Base-by-base conservation (phyloP, 2,113 vertebrate genomes). In the Cynoglossus semilaevis region DNA sequence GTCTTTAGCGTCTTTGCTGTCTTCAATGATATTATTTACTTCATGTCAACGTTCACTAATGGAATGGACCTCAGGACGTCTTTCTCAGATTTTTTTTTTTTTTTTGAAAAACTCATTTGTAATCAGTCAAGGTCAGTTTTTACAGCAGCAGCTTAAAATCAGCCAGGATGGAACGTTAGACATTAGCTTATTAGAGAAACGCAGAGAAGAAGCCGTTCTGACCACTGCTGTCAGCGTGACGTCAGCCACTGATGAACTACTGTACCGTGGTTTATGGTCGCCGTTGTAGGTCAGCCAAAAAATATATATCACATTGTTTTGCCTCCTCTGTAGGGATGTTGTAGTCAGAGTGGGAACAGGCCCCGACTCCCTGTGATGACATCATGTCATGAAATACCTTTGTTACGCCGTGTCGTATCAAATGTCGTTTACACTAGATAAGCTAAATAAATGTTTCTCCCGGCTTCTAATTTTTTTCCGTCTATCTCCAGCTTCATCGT, bases 341-440 rank as follows among this genome's bases (percentile, higher is more conserved):
- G 67, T 72, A 63, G 73, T 59, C 34, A 5, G 8, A 16, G 16
- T 37, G 12, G 42, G 29, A 72, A 63, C 35, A 42, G n/a, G 38
- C 63, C 70, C 36, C 72, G 48, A 18, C 37, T 49, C 76, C 67
- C 63, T 70, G 66, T 56, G 42, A 60, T 72, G 75, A 82, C 77
- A 72, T 82, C 79, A 84, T 69, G 66, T 49, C 51, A 72, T 64
- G 63, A 80, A 72, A 82, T 61, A 53, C 67, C n/a, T 36, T 53
- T 15, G 56, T 60, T 59, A 65, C 53, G 46, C 12, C 36, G 48
- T 34, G n/a, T 58, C 60, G 15, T 50, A 53, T 67, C 5, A 19
- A 43, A 43, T 35, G 63, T 38, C 34, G 49, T 15, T 11, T 15
- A 15, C 15, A 14, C 19, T 15, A 47, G 40, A 61, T 60, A 55